Base-by-base conservation (phyloP, 2,888 invertebrate genomes). In the Xanthostigma xanthostigma region DNA sequence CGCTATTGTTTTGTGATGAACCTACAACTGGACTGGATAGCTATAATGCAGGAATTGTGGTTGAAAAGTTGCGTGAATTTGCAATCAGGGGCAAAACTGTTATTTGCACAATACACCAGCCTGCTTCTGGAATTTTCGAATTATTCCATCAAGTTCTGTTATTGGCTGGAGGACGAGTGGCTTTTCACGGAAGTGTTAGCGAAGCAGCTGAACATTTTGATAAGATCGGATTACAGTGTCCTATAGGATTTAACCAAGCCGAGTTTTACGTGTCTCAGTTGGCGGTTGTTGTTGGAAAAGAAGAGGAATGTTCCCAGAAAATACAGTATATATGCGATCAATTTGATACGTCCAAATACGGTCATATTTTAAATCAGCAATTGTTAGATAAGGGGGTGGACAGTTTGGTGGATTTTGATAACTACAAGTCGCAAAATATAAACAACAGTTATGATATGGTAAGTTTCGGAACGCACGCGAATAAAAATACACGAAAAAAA, bases 11-110 rank as follows among this genome's bases (percentile, higher is more conserved):
- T 68, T 92, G 92, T 63, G 94, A 95, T 61, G 95, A 95, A 62
- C 92, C 92, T 0, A 94, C 93, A 0, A 90, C 91, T 0, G 92
- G 94, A 0, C 66, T 95, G 46, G 95, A 95, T 66, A 90, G 91
- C 56, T 93, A 79, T 65, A 89, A 83, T 61, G 92, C 95, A 0
- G 79, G 80, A 53, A 78, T 80, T 12, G 86, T 94, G 0, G 79
- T 91, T 9, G 76, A 79, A 53, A 78, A 82, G 0, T 67, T 88
- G 35, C 71, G 77, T 39, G 73, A 74, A 54, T 70, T 85, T 36
- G 73, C 84, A 9, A 65, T 67, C 41, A 72, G 76, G 36, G 85
- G 86, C 4, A 86, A 87, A 67, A 78, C 87, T 17, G 82, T 92
- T 36, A 73, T 93, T 46, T 85, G 88, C 59, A 88, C 92, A 0